These are phyloP conservation scores for Melanotus villosus DNA, from an alignment of 2,888 invertebrate species.

Conservation along the genomic window DNA sequence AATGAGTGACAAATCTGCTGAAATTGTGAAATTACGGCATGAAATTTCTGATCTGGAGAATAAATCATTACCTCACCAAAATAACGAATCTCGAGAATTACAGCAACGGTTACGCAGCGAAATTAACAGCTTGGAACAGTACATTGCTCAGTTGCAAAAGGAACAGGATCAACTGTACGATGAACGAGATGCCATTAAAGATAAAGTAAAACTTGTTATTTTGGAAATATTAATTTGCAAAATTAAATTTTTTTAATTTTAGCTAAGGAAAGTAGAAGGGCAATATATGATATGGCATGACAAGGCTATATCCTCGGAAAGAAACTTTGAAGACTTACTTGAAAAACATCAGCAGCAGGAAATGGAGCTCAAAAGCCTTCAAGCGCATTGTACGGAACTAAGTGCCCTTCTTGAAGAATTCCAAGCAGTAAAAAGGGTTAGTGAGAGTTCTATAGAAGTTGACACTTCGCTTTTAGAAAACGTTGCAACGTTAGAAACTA, in stretches of 20 bases:
- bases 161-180: constrained; percentile 71
- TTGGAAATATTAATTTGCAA: not conserved
- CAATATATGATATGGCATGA: constrained; percentile 60
- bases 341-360: constrained; percentile 59
- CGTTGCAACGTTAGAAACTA: constrained; percentile 22
- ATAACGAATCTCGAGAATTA: constrained; percentile 55
- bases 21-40: constrained; percentile 64
- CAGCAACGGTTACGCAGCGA: constrained; percentile 67
- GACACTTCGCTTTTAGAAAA: constrained; percentile 45
- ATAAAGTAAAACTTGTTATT: constrained; percentile 59
- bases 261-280: constrained; percentile 65
- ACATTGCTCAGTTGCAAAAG: constrained; percentile 69
- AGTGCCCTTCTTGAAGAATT: constrained; percentile 69
- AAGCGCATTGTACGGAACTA: constrained; percentile 61
- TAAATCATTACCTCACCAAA: constrained; percentile 61
- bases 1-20: constrained; percentile 64
- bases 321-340: constrained; percentile 54
- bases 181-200: constrained; percentile 70
- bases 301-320: constrained; percentile 59
- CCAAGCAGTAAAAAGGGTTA: constrained; percentile 48
- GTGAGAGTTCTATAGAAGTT: constrained; percentile 56
- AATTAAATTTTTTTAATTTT: too few relatives aligned
- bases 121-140: constrained; percentile 71
- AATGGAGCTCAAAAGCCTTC: constrained; percentile 56
- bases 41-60: constrained; percentile 61